Conservation (phyloP, 2,888 invertebrate genomes). For the Heliconius aoede region DNA sequence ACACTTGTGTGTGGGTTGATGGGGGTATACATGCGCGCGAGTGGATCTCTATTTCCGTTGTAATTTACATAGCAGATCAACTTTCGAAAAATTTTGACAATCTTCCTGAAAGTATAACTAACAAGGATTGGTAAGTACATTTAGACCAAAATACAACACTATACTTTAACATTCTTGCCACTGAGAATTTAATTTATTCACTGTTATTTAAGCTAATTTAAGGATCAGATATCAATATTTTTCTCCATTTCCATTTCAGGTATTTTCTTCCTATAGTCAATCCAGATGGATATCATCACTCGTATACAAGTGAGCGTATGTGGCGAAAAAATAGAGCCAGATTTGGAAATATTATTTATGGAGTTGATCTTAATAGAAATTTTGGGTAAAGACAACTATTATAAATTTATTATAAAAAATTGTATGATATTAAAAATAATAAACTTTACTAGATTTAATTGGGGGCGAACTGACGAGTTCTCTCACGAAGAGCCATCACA, state of each 20-base stretch:
- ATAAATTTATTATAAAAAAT: background rate
- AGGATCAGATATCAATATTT: background rate
- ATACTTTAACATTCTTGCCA: background rate
- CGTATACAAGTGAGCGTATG: conserved; percentile 89
- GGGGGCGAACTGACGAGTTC: conserved; percentile 72
- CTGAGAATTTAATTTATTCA: background rate
- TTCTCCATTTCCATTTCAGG: conserved; percentile 60
- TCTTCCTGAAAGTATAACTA: conserved; percentile 86
- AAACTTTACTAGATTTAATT: conserved; percentile 57
- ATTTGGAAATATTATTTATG: conserved; percentile 82
- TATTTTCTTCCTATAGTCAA: conserved; percentile 89
- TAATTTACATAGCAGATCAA: conserved; percentile 89
- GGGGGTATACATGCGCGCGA: conserved; percentile 95
- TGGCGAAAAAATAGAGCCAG: conserved; percentile 90
- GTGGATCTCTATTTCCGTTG: conserved; percentile 92
- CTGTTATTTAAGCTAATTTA: background rate
- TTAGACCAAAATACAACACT: background rate
- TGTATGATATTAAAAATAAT: background rate
- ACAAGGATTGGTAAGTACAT: conserved; percentile 89
- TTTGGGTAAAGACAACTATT: conserved; percentile 83
- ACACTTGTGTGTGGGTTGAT: conserved; percentile 89
- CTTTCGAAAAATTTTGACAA: conserved; percentile 87
- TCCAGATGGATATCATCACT: conserved; percentile 94
- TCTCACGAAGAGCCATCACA: conserved; percentile 66
- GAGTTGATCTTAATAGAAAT: conserved; percentile 93